phyloP scores from a whole-genome alignment of 2,888 invertebrate species.

The Papilio elwesi region DNA sequence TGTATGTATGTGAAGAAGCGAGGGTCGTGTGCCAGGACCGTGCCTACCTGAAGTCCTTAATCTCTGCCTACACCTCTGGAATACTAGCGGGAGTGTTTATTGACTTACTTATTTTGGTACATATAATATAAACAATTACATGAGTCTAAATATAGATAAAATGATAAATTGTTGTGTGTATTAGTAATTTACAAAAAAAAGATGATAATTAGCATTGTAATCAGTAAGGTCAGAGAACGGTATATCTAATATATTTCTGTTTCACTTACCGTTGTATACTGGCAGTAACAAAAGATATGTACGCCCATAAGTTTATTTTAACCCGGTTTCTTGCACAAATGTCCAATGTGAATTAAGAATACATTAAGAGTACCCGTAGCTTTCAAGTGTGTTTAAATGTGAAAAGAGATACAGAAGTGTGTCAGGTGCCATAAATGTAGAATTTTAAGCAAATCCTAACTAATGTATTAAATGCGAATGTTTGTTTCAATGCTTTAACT shows the following conservation, averaged over 20 bases:
- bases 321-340: slow-evolving; percentile 3
- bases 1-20: too few species aligned
- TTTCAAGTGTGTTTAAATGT: background rate
- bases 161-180: background rate
- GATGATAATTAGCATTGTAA: slow-evolving; percentile 2
- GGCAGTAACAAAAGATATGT: slow-evolving; percentile 5
- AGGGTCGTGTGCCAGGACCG: too few species aligned
- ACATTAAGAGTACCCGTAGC: background rate
- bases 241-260: slow-evolving; percentile 7
- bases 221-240: slow-evolving; percentile 3
- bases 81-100: too few species aligned
- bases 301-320: background rate
- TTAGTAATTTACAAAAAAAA: background rate
- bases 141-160: background rate
- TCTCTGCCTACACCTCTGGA: too few species aligned
- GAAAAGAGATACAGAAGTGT: background rate
- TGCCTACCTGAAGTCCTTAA: too few species aligned
- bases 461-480: background rate
- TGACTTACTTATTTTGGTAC: too few species aligned
- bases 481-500: background rate
- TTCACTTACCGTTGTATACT: background rate
- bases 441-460: background rate
- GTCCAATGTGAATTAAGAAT: background rate
- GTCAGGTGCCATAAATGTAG: background rate
- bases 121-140: too few species aligned